Evolutionary conservation across 2,113 vertebrate species (phyloP), one percentile per base, ranked within the genome.

Genomic region (Callaeas wilsoni): DNA sequence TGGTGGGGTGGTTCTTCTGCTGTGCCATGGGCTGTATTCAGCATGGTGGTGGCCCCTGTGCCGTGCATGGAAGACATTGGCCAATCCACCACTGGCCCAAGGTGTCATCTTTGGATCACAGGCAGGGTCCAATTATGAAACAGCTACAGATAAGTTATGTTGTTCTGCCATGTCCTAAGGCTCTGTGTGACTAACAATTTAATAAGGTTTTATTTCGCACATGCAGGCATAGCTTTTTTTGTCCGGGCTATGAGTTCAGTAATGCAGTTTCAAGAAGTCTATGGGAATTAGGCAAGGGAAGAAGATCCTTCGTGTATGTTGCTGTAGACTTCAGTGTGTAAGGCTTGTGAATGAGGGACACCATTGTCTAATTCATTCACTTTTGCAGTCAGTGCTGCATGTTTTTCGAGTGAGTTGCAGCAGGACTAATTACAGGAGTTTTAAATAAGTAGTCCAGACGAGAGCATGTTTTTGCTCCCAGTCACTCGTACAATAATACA

Each of bases 1-100:
- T 12, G 8, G 44, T 70, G 39, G 41, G 49, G 22, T 62, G 14
- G 7, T 37, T 56, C 16, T 52, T 16, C 7, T 30, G 41, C 2
- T 23, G 33, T 60, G 22, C 33, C 0, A 0, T 1, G 2, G 57
- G 20, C 55, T 2, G 0, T 16, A 1, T 39, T 56, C 62, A 47
- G 50, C 16, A 3, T 30, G 6, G 12, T 5, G 6, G 19, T 39
- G 57, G 27, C 41, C 75, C 29, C 29, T 39, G 52, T 53, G 33
- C 53, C 52, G 47, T 68, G 35, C 15, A 2, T 35, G 18, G 70
- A 69, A 76, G 84, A 42, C 69, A 49, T 6, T 1, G 6, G 7
- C 41, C 50, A 21, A 9, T 64, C 41, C 50, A 53, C 26, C 4
- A 0, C 15, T 82, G 84, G 53, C 63, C 49, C n/a, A 9, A 56